phyloP scores from a whole-genome alignment of 1,140 invertebrate genomes.

The Nixonia krombeini region DNA sequence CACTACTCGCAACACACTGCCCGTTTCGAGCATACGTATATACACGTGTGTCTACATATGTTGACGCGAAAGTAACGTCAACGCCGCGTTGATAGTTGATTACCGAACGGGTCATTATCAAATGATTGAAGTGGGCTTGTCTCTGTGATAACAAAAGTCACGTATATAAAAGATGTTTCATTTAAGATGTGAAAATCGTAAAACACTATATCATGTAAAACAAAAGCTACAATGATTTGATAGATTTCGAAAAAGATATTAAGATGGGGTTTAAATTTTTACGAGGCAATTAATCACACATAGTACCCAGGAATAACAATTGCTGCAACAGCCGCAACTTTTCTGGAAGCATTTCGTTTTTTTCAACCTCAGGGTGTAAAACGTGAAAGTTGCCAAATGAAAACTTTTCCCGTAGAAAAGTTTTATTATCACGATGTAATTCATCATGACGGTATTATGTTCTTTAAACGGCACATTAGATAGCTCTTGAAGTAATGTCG shows the following conservation, averaged over 20 bases:
- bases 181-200: no score
- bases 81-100: conserved; percentile 12
- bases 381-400: no score
- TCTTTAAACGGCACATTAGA: neutral
- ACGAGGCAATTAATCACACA: no score
- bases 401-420: neutral
- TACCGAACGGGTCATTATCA: conserved; percentile 16
- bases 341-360: neutral
- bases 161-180: no score
- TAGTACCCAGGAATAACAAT: no score
- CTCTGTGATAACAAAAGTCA: no score
- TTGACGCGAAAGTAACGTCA: neutral
- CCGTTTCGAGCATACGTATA: neutral
- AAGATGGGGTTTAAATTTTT: no score
- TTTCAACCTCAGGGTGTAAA: neutral
- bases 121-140: no score
- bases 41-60: neutral
- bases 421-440: neutral
- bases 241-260: no score
- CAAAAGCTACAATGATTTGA: no score
- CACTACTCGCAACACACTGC: neutral
- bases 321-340: neutral
- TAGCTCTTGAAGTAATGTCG: neutral
- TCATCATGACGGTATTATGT: neutral
- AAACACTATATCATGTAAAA: no score